Conservation (phyloP, 2,113 vertebrate genomes). For the Nothocercus julius region DNA sequence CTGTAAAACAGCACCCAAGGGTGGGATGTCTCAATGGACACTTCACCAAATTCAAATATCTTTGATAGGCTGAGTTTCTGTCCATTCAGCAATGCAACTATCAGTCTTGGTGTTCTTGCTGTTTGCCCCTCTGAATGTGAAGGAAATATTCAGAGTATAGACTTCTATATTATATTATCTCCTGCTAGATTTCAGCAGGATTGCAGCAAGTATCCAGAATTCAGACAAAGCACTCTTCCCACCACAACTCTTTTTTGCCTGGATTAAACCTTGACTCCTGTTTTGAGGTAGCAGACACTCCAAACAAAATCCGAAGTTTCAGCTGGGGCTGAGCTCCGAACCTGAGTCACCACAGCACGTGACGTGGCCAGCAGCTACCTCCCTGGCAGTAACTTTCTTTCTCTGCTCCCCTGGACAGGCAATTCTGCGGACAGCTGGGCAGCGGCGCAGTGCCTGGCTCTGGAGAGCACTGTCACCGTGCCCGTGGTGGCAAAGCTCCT, state of each 20-base stretch:
- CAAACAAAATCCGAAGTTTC: neutral
- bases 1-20: neutral
- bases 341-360: neutral
- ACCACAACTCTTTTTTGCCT: neutral
- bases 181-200: neutral
- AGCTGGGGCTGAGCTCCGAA: neutral
- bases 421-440: slow-evolving; percentile 78
- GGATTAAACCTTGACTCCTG: neutral
- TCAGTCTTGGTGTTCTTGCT: neutral
- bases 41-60: neutral
- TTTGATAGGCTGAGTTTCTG: neutral
- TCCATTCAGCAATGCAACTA: neutral
- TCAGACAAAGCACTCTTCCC: neutral
- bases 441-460: slow-evolving; percentile 79
- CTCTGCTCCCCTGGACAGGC: slow-evolving; percentile 40
- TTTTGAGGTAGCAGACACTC: neutral
- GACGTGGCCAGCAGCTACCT: neutral
- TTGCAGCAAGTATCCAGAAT: neutral
- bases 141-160: neutral
- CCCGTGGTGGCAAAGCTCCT: slow-evolving; percentile 76
- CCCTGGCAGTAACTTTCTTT: neutral
- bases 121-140: too few relatives aligned
- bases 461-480: slow-evolving; percentile 70
- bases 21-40: neutral
- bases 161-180: neutral